Conservation (phyloP, 92 coral and sea anemone genomes). For the Zoanthus sansibaricus region DNA sequence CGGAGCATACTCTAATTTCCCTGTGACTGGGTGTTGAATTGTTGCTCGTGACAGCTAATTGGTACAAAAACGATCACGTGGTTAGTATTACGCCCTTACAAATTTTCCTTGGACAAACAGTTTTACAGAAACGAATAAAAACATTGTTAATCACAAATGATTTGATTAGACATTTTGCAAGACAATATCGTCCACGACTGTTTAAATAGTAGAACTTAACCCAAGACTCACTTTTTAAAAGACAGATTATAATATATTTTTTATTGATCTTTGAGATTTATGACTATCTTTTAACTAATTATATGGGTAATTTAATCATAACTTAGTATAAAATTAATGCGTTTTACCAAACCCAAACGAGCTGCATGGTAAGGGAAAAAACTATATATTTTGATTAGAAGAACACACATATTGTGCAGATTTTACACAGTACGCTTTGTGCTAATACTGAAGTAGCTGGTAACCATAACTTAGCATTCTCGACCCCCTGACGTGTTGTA, state of each 20-base stretch:
- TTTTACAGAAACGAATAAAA: background rate
- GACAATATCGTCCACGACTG: too few species aligned
- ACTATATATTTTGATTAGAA: too few species aligned
- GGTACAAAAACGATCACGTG: slow-evolving; percentile 41
- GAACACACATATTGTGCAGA: too few species aligned
- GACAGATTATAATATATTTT: too few species aligned
- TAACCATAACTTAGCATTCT: too few species aligned
- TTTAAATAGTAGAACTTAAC: too few species aligned
- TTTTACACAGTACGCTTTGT: too few species aligned
- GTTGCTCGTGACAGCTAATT: slow-evolving; percentile 93
- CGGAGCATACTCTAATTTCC: slow-evolving; percentile 85
- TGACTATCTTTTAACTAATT: too few species aligned
- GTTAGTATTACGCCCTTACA: slow-evolving; percentile 33
- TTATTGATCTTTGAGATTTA: too few species aligned
- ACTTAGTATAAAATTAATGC: background rate
- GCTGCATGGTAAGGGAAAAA: background rate
- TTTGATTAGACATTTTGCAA: background rate
- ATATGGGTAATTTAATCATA: background rate
- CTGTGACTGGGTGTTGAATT: slow-evolving; percentile 94
- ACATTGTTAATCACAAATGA: background rate
- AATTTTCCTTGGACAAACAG: background rate
- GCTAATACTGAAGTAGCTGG: too few species aligned
- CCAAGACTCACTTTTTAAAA: too few species aligned
- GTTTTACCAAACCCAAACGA: background rate
- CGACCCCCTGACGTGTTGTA: too few species aligned